Evolutionary conservation across 2,113 vertebrate genomes (phyloP).

Genomic region (Pomatorhinus ruficollis): DNA sequence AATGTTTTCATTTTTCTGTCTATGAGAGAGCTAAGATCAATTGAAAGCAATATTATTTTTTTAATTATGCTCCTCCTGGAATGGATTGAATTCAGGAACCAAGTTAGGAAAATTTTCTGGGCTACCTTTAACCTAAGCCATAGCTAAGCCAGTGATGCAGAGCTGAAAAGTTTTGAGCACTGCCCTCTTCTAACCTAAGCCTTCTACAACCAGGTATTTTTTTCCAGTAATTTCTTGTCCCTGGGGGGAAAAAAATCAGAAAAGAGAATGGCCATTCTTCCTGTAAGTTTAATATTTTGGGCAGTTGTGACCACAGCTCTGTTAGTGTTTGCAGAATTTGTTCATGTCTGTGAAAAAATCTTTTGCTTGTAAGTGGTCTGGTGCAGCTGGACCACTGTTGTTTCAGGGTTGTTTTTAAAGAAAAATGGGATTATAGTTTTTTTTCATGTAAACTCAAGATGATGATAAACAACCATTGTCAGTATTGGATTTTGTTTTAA

Average conservation of each 20-base stretch:
- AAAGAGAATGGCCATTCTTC: neutral
- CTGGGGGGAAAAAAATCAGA: no score
- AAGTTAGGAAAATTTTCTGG: neutral
- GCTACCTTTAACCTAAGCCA: neutral
- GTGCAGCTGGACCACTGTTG: fast-evolving
- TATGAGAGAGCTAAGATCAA: neutral
- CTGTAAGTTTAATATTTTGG: neutral
- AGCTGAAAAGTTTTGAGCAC: neutral
- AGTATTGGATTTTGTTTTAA: neutral
- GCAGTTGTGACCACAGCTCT: neutral
- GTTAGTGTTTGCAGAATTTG: neutral
- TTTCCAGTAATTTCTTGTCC: neutral
- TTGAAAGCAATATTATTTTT: neutral
- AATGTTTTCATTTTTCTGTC: neutral
- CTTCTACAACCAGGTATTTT: neutral
- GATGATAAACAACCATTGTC: neutral
- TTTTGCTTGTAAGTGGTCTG: neutral
- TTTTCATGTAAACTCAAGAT: neutral
- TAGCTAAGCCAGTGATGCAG: neutral
- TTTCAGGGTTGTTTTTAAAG: neutral
- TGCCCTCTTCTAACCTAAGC: neutral
- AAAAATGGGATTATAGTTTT: neutral
- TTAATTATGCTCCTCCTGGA: neutral
- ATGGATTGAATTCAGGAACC: neutral
- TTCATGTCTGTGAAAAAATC: neutral